Conservation (phyloP, 2,888 invertebrate genomes). For the Timema podura region DNA sequence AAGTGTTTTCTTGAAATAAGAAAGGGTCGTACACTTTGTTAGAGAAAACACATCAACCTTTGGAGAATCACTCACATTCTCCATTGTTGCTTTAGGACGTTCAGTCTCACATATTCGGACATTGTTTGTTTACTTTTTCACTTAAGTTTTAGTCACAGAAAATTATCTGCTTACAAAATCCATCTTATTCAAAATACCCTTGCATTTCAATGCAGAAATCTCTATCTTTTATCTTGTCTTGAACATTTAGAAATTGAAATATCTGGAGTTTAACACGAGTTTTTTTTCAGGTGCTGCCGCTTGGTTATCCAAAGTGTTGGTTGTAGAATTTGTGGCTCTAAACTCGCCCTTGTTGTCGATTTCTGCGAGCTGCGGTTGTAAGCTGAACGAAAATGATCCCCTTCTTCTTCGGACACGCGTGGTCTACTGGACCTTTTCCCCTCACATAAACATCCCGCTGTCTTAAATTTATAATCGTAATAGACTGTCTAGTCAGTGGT, state of each 20-base stretch:
- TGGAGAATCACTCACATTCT: slow-evolving; percentile 2
- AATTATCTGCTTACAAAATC: too few relatives aligned
- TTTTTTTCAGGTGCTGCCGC: not conserved
- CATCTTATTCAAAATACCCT: not conserved
- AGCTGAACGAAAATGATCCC: not conserved
- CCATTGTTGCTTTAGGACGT: not conserved
- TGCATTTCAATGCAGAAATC: slow-evolving; percentile 3
- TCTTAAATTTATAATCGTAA: too few relatives aligned
- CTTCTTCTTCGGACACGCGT: not conserved
- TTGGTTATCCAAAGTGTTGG: slow-evolving; percentile 4
- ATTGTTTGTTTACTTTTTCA: slow-evolving; percentile 16
- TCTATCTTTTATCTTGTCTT: not conserved
- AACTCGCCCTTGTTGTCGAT: slow-evolving; percentile 9
- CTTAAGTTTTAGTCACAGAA: not conserved
- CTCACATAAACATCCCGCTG: too few relatives aligned
- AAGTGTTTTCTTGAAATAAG: not conserved
- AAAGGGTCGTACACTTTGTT: slow-evolving; percentile 3
- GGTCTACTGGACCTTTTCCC: not conserved
- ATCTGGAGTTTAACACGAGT: not conserved
- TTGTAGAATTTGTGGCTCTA: slow-evolving; percentile 15
- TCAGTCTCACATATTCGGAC: too few relatives aligned
- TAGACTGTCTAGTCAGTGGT: too few relatives aligned
- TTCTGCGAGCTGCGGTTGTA: not conserved
- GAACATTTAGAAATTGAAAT: too few relatives aligned
- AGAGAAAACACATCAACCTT: slow-evolving; percentile 15